Base-by-base conservation (phyloP, 1,140 invertebrate species). In the Drosophila carrolli region DNA sequence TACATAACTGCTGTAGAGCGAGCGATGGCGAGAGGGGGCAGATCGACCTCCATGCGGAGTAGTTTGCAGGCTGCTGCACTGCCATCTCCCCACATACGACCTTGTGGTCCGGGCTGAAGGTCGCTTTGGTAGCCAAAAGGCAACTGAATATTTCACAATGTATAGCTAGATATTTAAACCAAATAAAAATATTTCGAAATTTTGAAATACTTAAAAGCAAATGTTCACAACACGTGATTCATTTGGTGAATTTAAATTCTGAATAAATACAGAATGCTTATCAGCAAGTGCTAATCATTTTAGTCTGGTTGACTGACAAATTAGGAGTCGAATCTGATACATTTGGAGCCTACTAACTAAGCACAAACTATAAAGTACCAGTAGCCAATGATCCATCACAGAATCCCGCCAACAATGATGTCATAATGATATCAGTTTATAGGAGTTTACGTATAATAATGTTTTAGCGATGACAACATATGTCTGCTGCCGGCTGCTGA, bases 101-200 rank as follows among this genome's bases (percentile, higher is more conserved):
- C 83, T 88, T 86, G 83, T n/a, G 46, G 56, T 44, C 41, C 43
- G 51, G 72, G 40, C 79, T 82, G 83, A 89, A 88, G 83, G 83
- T 88, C 76, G 73, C 13, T 19, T 44, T 46, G 41, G 23, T 55
- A 27, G 46, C 44, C 62, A 74, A 54, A 73, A 62, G 73, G 32
- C 48, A 51, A 11, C 27, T 40, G 14, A 29, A 9, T 29, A n/a
- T 57, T 56, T 57, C n/a, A 32, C 47, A 47, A 16, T 46, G 38
- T 41, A 14, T 10, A 9, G 6, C 1, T 5, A 14, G 6, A 19
- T 19, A 38, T 57, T 68, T 40, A 37, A 47, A n/a, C 41, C 9
- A 27, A 54, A 53, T 23, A 27, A 32, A 48, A 10, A 44, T 27
- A 41, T 50, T 50, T 16, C 11, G 11, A 58, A 75, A 75, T 40